phyloP scores from a whole-genome alignment of 2,888 invertebrate species.

The Drosophila basisetae region DNA sequence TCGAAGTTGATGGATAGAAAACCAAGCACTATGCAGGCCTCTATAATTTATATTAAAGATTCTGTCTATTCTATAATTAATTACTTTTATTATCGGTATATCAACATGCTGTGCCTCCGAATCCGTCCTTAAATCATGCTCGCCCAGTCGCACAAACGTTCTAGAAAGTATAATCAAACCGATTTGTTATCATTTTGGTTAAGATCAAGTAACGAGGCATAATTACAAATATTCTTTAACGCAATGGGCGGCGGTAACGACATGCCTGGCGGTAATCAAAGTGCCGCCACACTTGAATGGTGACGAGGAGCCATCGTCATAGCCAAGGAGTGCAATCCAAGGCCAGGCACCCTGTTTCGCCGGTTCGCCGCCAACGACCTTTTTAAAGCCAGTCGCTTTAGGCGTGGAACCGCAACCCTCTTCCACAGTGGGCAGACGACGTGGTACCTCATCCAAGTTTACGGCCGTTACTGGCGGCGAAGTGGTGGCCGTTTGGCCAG shows the following conservation, averaged over 20 bases:
- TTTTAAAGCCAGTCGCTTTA: slow-evolving; percentile 86
- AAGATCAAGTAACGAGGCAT: no score
- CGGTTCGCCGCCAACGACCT: slow-evolving; percentile 90
- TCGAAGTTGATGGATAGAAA: not conserved
- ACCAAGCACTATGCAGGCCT: not conserved
- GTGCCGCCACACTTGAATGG: slow-evolving; percentile 86
- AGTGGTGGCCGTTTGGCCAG: slow-evolving; percentile 16
- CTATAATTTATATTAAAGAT: not conserved
- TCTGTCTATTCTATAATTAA: not conserved
- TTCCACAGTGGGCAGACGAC: slow-evolving; percentile 81
- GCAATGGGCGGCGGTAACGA: slow-evolving; percentile 88
- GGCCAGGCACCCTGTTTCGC: slow-evolving; percentile 91
- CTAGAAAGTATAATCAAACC: slow-evolving; percentile 36
- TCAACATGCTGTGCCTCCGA: slow-evolving; percentile 87
- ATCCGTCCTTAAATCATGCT: slow-evolving; percentile 89
- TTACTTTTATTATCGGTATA: slow-evolving; percentile 86
- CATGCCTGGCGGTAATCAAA: slow-evolving; percentile 86
- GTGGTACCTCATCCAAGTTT: slow-evolving; percentile 43
- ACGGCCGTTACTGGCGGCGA: not conserved
- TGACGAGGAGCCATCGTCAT: slow-evolving; percentile 85
- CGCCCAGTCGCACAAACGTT: slow-evolving; percentile 89
- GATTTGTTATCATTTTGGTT: not conserved
- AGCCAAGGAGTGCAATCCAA: slow-evolving; percentile 92
- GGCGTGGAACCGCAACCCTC: slow-evolving; percentile 89
- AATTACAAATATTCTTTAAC: slow-evolving; percentile 80